These are phyloP conservation scores for Rhinolophus sinicus DNA, from an alignment of 2,113 vertebrate genomes.

Conservation along the genomic window DNA sequence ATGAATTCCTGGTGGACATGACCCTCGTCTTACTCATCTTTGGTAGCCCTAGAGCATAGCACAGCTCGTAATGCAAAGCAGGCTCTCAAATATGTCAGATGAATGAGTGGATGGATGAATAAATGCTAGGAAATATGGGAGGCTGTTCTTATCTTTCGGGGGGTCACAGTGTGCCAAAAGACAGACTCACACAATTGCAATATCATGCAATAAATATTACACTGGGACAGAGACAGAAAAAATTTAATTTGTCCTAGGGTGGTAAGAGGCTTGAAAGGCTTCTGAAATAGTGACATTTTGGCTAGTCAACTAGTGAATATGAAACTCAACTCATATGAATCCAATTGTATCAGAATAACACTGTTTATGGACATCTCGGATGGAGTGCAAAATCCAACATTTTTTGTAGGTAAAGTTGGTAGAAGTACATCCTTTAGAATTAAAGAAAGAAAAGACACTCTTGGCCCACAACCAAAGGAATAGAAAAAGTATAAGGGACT, in stretches of 20 bases:
- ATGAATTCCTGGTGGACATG: neutral
- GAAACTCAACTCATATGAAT: slow-evolving; percentile 23
- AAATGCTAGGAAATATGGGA: neutral
- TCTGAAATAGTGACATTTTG: neutral
- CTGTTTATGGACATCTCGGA: neutral
- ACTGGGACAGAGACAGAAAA: neutral
- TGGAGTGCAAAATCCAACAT: neutral
- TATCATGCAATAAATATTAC: neutral
- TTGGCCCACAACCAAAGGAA: neutral
- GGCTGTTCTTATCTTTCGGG: neutral
- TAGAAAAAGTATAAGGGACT: neutral
- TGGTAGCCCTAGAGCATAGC: neutral
- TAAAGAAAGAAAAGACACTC: neutral
- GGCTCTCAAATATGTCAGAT: neutral
- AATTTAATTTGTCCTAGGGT: neutral
- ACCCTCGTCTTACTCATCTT: neutral
- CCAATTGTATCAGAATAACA: neutral
- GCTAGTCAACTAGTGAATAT: neutral
- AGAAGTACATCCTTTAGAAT: neutral
- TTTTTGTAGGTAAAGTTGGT: neutral
- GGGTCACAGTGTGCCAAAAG: neutral
- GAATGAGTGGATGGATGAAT: neutral
- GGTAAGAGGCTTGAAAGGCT: neutral
- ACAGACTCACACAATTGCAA: neutral
- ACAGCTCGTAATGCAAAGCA: neutral